Base-by-base conservation (phyloP, 2,888 invertebrate species). In the Spodoptera exigua region DNA sequence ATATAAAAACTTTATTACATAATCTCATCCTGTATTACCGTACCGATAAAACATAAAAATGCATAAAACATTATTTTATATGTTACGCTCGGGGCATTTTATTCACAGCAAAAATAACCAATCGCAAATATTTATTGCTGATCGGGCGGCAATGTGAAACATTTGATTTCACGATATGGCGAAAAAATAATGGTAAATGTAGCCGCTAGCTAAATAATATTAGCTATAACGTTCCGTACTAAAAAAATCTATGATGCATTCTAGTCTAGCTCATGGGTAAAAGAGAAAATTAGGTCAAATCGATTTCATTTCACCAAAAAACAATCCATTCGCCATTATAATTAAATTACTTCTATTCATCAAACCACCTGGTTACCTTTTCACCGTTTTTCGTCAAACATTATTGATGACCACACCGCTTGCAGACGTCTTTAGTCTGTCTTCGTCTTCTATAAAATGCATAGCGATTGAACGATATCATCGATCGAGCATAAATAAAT, bases 401-500 rank as follows among this genome's bases (percentile, higher is more conserved):
- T 57, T 49, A 60, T 54, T 51, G 40, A 61, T 41, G 9, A 10
- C 27, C 4, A 16, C 34, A 40, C 36, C 36, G 53, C 37, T 59
- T 43, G 17, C 18, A 39, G 13, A 27, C 14, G 46, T 40, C 53
- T 44, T 47, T 27, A 21, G 10, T 44, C 27, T 21, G 35, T 49
- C 52, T 13, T 46, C 17, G 43, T 37, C 59, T 72, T 44, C 21
- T 72, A 27, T 56, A 62, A 72, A 71, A 71, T 61, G 57, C 60
- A 58, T 47, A 63, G 17, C 32, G 13, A 49, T 60, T 34, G 40
- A 43, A 17, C 58, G 53, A 46, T 57, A 35, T 2, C 43, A 67
- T 75, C 61, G 53, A 58, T 68, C 51, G 35, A 14, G 2, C 27
- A 44, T 63, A 60, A 52, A 70, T 63, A 61, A 66, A 61, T 72